phyloP scores from a whole-genome alignment of 2,797 vertebrate species.

The Anabas testudineus region DNA sequence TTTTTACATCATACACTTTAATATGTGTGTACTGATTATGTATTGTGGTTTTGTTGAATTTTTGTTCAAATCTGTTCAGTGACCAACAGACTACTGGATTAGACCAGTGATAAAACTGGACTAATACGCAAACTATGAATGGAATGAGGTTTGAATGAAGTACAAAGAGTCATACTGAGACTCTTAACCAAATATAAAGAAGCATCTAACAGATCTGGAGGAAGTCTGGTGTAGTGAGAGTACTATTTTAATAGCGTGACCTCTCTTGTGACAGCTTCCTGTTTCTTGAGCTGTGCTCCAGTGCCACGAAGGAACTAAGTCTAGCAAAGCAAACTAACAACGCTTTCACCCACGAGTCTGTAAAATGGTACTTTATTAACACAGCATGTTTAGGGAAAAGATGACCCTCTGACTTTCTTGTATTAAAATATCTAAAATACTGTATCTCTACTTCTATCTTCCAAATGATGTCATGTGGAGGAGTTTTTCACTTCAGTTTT shows the following conservation, averaged over 20 bases:
- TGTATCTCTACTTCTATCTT: too few relatives aligned
- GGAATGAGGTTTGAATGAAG: too few relatives aligned
- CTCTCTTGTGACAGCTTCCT: conserved; percentile 28
- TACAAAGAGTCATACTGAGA: too few relatives aligned
- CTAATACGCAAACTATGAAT: too few relatives aligned
- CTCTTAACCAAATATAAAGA: neutral
- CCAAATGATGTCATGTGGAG: too few relatives aligned
- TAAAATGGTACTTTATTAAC: neutral
- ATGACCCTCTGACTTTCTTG: too few relatives aligned
- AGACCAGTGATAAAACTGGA: neutral
- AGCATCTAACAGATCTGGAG: neutral
- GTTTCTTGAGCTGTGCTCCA: conserved; percentile 10
- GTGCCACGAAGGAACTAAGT: conserved; percentile 1
- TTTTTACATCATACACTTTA: neutral
- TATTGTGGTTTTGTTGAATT: neutral
- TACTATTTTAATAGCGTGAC: conserved; percentile 34
- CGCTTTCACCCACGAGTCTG: neutral
- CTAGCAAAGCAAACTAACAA: neutral
- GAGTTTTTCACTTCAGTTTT: too few relatives aligned
- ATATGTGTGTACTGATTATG: neutral
- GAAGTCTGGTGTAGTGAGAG: neutral
- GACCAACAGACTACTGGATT: neutral
- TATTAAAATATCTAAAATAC: too few relatives aligned
- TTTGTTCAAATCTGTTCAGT: neutral
- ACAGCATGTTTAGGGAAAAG: too few relatives aligned